Evolutionary conservation across 2,113 vertebrate genomes (phyloP).

Genomic region (Percina caprodes): DNA sequence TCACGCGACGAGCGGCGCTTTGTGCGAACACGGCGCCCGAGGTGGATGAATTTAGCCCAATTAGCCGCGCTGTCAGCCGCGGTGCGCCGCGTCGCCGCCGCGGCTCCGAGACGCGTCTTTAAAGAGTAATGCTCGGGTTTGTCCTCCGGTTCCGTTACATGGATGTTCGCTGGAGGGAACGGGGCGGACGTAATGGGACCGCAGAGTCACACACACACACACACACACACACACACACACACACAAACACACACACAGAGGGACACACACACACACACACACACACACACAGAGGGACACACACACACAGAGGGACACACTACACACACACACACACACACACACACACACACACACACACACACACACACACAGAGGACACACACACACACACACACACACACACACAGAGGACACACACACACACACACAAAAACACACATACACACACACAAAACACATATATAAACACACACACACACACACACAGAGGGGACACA

Average conservation of each 20-base stretch:
- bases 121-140: slow-evolving; percentile 83
- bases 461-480: no score
- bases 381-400: no score
- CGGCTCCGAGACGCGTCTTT: slow-evolving; percentile 69
- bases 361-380: no score
- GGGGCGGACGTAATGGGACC: slow-evolving; percentile 60
- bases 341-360: neutral
- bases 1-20: slow-evolving; percentile 75
- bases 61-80: slow-evolving; percentile 86
- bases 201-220: slow-evolving; percentile 30
- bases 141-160: slow-evolving; percentile 78
- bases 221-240: neutral
- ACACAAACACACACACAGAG: neutral
- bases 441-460: no score
- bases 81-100: no score
- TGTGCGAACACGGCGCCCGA: slow-evolving; percentile 80
- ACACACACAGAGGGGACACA: no score
- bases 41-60: slow-evolving; percentile 88
- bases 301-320: no score
- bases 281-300: no score
- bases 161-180: slow-evolving; percentile 74
- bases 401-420: no score
- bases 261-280: slow-evolving; percentile 4
- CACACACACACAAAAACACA: no score
- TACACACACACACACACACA: no score